Evolutionary conservation across 2,888 invertebrate species (phyloP).

Genomic region (Xestia ashworthii): DNA sequence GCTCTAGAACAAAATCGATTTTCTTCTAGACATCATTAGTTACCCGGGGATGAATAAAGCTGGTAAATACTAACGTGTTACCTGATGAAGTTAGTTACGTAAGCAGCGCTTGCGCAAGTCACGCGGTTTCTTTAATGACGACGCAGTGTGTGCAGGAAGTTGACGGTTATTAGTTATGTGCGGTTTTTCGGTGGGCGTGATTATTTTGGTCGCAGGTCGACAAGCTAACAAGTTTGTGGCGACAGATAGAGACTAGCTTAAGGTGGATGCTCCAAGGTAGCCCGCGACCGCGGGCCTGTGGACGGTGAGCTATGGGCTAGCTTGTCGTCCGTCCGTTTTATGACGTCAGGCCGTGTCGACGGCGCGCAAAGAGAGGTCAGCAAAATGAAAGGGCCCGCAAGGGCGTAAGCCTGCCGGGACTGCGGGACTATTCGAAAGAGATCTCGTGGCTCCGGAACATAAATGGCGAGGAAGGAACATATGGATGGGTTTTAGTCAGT

Average conservation of each 20-base stretch:
- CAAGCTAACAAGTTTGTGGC: not conserved
- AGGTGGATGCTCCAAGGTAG: too few relatives aligned
- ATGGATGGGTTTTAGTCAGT: too few relatives aligned
- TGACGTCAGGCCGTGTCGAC: too few relatives aligned
- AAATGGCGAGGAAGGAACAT: too few relatives aligned
- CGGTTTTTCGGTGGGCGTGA: conserved; percentile 26
- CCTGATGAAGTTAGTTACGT: conserved; percentile 69
- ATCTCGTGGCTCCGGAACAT: too few relatives aligned
- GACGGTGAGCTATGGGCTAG: too few relatives aligned
- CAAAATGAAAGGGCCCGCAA: too few relatives aligned
- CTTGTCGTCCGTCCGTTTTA: too few relatives aligned
- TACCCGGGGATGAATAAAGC: conserved; percentile 52
- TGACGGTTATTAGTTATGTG: conserved; percentile 16
- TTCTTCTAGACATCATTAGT: conserved; percentile 24
- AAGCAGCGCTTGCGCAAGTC: conserved; percentile 72
- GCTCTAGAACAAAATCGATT: conserved; percentile 23
- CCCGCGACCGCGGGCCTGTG: too few relatives aligned
- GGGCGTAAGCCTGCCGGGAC: too few relatives aligned
- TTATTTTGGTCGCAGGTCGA: not conserved
- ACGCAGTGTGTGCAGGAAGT: conserved; percentile 69
- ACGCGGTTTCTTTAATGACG: conserved; percentile 73
- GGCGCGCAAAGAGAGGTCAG: too few relatives aligned
- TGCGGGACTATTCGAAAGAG: too few relatives aligned
- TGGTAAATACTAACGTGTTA: conserved; percentile 33
- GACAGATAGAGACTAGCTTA: not conserved